Evolutionary conservation across 2,888 invertebrate genomes (phyloP).

Genomic region (Euzophera pinguis): DNA sequence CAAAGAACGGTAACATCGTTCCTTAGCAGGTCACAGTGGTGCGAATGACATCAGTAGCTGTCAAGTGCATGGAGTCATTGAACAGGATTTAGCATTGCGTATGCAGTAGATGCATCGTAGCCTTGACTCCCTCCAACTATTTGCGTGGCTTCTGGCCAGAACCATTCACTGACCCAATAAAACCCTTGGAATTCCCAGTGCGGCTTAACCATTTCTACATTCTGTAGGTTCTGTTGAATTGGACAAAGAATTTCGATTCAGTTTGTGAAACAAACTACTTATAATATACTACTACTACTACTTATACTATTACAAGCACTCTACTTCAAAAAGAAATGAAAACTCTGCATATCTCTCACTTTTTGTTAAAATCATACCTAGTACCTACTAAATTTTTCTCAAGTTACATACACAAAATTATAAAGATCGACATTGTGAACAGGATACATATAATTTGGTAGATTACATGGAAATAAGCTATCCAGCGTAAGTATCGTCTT

Average conservation of each 20-base stretch:
- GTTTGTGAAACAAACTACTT: background rate
- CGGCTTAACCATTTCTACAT: constrained; percentile 13
- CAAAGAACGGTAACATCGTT: constrained; percentile 71
- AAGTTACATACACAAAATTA: too few relatives aligned
- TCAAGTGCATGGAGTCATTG: constrained; percentile 74
- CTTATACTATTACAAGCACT: background rate
- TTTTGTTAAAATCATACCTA: too few relatives aligned
- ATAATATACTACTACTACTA: background rate
- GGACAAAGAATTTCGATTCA: background rate
- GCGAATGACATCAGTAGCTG: constrained; percentile 71
- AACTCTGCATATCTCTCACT: too few relatives aligned
- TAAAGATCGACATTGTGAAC: too few relatives aligned
- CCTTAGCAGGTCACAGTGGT: constrained; percentile 72
- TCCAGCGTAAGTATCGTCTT: constrained; percentile 24
- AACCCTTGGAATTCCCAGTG: constrained; percentile 44
- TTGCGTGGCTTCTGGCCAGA: constrained; percentile 59
- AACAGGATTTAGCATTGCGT: constrained; percentile 70
- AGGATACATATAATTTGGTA: too few relatives aligned
- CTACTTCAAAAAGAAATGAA: background rate
- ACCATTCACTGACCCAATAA: constrained; percentile 66
- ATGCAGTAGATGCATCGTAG: constrained; percentile 62
- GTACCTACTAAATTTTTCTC: too few relatives aligned
- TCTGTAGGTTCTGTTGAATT: constrained; percentile 15
- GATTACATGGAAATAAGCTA: constrained; percentile 21
- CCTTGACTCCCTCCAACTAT: constrained; percentile 63